These are phyloP conservation scores for Epinephelus lanceolatus DNA, from an alignment of 2,113 vertebrate genomes.

Conservation along the genomic window DNA sequence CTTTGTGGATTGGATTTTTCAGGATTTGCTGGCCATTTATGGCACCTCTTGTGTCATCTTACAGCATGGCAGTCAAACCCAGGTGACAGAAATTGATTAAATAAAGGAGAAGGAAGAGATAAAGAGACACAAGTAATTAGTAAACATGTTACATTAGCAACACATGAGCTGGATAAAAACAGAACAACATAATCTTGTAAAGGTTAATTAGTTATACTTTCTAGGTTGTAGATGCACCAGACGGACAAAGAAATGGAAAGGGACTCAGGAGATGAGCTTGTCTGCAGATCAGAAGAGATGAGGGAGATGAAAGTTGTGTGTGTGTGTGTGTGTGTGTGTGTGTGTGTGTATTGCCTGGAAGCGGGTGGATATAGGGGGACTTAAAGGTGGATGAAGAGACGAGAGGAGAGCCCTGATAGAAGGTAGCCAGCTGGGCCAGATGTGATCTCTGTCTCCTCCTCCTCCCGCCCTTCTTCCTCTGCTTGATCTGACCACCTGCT, in stretches of 20 bases:
- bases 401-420: constrained; percentile 2
- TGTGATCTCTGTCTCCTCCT: constrained; percentile 44
- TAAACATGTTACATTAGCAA: not conserved
- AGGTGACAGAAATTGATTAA: constrained; percentile 15
- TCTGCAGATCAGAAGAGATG: constrained; percentile 17
- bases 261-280: not conserved
- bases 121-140: not conserved
- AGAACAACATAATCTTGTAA: not conserved
- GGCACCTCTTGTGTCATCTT: not conserved
- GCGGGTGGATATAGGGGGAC: constrained; percentile 9
- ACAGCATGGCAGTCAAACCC: not conserved
- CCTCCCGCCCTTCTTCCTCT: constrained; percentile 10
- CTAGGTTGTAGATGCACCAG: not conserved
- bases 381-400: constrained; percentile 40
- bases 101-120: not conserved
- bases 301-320: constrained; percentile 3
- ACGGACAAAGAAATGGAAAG: not conserved
- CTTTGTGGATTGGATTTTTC: no score
- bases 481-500: constrained; percentile 60
- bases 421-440: constrained; percentile 56
- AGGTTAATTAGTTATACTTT: not conserved
- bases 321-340: no score
- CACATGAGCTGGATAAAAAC: not conserved
- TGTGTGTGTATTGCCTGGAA: not conserved
- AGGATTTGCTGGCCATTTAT: no score